Evolutionary conservation across 1,140 invertebrate species (phyloP), one percentile per base, ranked within the genome.

Genomic region (Octopus sinensis): DNA sequence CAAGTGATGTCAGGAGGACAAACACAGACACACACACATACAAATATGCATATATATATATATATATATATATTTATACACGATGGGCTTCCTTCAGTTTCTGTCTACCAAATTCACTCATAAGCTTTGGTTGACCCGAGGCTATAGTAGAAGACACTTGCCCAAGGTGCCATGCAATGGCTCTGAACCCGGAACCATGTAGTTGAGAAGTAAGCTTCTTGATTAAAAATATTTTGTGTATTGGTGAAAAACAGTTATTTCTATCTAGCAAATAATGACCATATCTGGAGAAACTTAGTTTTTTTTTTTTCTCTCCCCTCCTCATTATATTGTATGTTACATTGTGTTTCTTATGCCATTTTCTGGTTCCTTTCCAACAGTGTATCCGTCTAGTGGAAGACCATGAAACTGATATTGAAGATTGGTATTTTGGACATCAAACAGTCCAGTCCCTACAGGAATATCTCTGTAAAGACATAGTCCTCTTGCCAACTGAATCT

Each of bases 391-490:
- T 93, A 82, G 88, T 92, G 6, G 92, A 93, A 83, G 85, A 91
- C 12, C 88, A 92, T 86, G 92, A 93, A 87, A 91, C 92, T 6
- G 90, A 88, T 68, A 92, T 93, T 82, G 92, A 92, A 85, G 87
- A 92, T 12, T 93, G 92, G 92, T 93, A 93, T 84, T 92, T 88
- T 83, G 87, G 91, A 68, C 84, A 91, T 79, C 91, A 92, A 81
- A 17, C 6, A 10, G 85, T 91, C 43, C 56, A 86, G 75, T 80
- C 87, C 30, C 84, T 92, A 30, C 85, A 87, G 30, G 83, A 90
- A 52, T 92, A 88, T 85, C 83, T 92, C 0, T 92, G 92, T 85
- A 83, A 84, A 53, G 86, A 91, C 68, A 84, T 85, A 77, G 88
- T 90, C 78, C 85, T 92, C 1, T 86, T 86, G 81, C 84, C 86